phyloP scores from a whole-genome alignment of 1,140 invertebrate genomes.

The Penaeus vannamei region DNA sequence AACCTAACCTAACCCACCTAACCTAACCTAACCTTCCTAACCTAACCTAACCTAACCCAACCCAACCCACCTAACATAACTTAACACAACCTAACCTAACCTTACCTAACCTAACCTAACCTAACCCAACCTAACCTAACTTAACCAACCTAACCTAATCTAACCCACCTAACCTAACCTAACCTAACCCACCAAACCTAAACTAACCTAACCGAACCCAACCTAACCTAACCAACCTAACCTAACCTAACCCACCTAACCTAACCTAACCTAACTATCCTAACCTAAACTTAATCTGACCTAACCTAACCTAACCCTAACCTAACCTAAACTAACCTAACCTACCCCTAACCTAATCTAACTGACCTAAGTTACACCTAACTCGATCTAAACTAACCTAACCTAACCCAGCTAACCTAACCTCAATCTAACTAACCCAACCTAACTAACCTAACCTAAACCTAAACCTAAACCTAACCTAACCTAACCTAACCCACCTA shows the following conservation, averaged over 20 bases:
- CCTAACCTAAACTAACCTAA: no score
- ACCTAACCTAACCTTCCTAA: constrained; percentile 38
- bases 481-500: constrained; percentile 44
- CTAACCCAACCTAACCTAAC: constrained; percentile 50
- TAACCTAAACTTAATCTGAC: no score
- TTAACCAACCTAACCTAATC: constrained; percentile 45
- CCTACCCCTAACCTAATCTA: no score
- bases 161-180: constrained; percentile 59
- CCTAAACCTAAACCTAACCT: constrained; percentile 29
- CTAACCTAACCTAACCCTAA: no score
- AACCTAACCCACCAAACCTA: no score
- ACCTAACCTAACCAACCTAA: no score
- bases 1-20: constrained; percentile 23
- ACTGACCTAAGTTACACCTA: no score
- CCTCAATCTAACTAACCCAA: no score
- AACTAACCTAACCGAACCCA: no score
- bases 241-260: constrained; percentile 8
- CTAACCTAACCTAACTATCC: no score
- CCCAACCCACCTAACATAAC: no score
- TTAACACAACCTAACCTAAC: constrained; percentile 4
- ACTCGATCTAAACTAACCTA: constrained; percentile 55
- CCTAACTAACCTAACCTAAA: constrained; percentile 36
- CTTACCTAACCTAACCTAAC: neutral
- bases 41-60: constrained; percentile 41
- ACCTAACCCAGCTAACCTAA: constrained; percentile 58